Conservation (phyloP, 2,888 invertebrate genomes). For the Mylabris sibirica region DNA sequence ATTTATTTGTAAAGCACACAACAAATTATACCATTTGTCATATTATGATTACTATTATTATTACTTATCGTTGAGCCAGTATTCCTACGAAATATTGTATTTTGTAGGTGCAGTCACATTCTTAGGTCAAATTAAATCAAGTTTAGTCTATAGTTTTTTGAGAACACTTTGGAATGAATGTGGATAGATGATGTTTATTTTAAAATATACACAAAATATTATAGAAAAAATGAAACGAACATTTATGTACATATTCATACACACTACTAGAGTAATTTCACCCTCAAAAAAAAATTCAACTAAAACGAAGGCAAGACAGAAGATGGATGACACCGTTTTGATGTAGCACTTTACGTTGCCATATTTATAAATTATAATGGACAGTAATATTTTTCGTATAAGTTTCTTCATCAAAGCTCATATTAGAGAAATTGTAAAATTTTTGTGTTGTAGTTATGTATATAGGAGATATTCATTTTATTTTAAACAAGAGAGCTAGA, state of each 20-base stretch:
- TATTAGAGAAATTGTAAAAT: slow-evolving; percentile 34
- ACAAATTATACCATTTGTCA: slow-evolving; percentile 31
- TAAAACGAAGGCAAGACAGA: slow-evolving; percentile 27
- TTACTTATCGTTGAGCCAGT: slow-evolving; percentile 56
- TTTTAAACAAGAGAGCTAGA: neutral
- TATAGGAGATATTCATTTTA: slow-evolving; percentile 44
- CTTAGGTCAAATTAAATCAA: slow-evolving; percentile 59
- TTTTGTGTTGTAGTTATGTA: slow-evolving; percentile 59
- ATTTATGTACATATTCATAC: slow-evolving; percentile 41
- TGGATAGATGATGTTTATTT: neutral
- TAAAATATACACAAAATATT: neutral
- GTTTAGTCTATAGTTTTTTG: slow-evolving; percentile 45
- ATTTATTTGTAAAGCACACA: slow-evolving; percentile 47
- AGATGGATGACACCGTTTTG: slow-evolving; percentile 50
- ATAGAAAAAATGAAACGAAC: slow-evolving; percentile 17
- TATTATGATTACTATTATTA: slow-evolving; percentile 38
- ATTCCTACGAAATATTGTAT: slow-evolving; percentile 58
- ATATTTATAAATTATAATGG: slow-evolving; percentile 43
- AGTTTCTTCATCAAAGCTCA: slow-evolving; percentile 44
- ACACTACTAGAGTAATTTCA: slow-evolving; percentile 2
- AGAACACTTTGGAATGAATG: slow-evolving; percentile 42
- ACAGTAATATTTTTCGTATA: slow-evolving; percentile 29
- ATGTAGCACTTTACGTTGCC: slow-evolving; percentile 55
- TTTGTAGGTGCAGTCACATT: slow-evolving; percentile 57
- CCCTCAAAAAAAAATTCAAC: neutral